Base-by-base conservation (phyloP, 2,113 vertebrate genomes). In the Pachypanchax playfairii region DNA sequence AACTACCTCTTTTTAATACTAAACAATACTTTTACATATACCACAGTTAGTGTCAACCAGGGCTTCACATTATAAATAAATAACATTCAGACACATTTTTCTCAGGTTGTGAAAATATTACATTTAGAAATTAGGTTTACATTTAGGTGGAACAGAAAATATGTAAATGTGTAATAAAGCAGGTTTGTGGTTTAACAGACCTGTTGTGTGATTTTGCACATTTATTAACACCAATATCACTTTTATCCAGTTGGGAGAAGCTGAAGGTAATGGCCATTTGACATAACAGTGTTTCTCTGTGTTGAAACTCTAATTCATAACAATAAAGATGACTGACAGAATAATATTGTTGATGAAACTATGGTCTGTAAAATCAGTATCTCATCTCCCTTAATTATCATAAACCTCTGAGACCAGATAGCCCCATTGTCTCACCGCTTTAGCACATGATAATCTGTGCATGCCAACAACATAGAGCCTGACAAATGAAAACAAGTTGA, bases 1-100 rank as follows among this genome's bases (percentile, higher is more conserved):
- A 65, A 41, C 56, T 50, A 11, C 31, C 66, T 29, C 21, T 49
- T 63, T 76, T 41, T 44, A 36, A 22, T 39, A 62, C 26, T 63
- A 44, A 87, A n/a, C n/a, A 86, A 88, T 86, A 90, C 62, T 48
- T 56, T 33, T 25, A 73, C 61, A 73, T 46, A 21, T 60, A 68
- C 11, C 42, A 67, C 52, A 78, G 66, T 42, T 51, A 58, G 12
- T 72, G 88, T 86, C 88, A 80, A 87, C 88, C 88, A 86, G 88
- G 88, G 88, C 88, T 82, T 90, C 82, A 86, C 87, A 84, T 85
- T 90, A 4, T 20, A 84, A 87, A 90, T 90, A 90, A 90, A 90
- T 88, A 90, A 88, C 71, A 73, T 78, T 58, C 44, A 79, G 65
- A 76, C 64, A 71, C 68, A 59, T 55, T 63, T 57, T 43, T 86